Evolutionary conservation across 1,140 invertebrate genomes (phyloP), one percentile per base, ranked within the genome.

Genomic region (Aphaenogaster ashmeadi): DNA sequence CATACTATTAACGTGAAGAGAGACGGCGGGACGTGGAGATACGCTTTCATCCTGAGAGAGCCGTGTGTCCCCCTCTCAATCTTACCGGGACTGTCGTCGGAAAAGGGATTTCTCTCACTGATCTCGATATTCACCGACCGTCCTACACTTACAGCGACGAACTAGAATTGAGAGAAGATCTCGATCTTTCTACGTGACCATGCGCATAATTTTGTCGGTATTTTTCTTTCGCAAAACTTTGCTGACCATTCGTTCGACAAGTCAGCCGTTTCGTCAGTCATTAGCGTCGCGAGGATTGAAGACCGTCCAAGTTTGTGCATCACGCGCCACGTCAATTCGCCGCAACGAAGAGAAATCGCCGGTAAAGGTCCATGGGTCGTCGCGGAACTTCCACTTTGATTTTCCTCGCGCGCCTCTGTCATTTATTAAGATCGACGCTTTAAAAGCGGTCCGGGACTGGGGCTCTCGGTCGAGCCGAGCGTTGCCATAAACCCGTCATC

Each of bases 1-100:
- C 92, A 93, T 93, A 92, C 88, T 91, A 93, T 93, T 92, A 92
- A 92, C 91, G 88, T 78, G 44, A 52, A 67, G 71, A 15, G 78
- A 62, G 56, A 33, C 15, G 78, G 8, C 13, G 62, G 54, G 3
- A 21, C 8, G 86, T 3, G 6, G 56, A 71, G 79, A 69, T 90
- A 87, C 87, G 87, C 88, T 92, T 92, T 90, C 89, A 92, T 89
- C 81, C 69, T 86, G 75, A 58, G 80, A 83, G 67, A 90, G 75
- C 89, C 71, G 78, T 87, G 78, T 75, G 78, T 88, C 87, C 78
- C 33, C 44, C 72, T 77, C 85, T 91, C 88, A 62, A n/a, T 66
- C 62, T 86, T 77, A 69, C 54, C 50, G n/a, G 11, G 33, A 54
- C 58, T 41, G 60, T 52, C 69, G 62, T 27, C 21, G 54, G 84